phyloP scores from a whole-genome alignment of 1,140 invertebrate genomes.

The Hestina assimilis region DNA sequence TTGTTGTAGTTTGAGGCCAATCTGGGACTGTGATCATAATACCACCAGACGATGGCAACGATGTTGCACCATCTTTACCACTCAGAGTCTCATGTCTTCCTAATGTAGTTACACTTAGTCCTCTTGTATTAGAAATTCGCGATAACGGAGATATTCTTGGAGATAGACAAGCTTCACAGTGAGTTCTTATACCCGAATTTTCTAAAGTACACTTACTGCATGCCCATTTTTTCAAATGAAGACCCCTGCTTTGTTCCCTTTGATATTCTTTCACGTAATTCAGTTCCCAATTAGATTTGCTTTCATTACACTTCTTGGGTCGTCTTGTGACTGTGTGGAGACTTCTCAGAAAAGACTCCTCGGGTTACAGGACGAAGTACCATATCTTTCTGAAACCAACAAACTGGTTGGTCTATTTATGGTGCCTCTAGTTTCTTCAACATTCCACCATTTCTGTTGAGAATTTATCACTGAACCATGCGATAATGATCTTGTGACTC shows the following conservation, averaged over 20 bases:
- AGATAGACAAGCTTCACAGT: conserved; percentile 83
- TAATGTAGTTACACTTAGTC: conserved; percentile 69
- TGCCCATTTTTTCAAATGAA: conserved; percentile 81
- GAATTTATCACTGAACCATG: conserved; percentile 73
- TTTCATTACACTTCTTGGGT: conserved; percentile 64
- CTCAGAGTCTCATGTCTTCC: conserved; percentile 64
- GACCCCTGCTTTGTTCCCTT: conserved; percentile 60
- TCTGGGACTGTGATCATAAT: conserved; percentile 73
- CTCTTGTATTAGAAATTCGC: conserved; percentile 62
- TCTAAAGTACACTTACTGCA: conserved; percentile 87
- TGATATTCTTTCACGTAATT: conserved; percentile 73
- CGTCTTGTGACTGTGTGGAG: conserved; percentile 67
- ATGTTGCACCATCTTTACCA: conserved; percentile 62
- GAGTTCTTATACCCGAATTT: conserved; percentile 82
- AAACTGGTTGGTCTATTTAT: conserved; percentile 67
- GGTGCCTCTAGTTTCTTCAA: conserved; percentile 55
- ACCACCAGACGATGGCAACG: conserved; percentile 62
- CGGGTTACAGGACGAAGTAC: conserved; percentile 49
- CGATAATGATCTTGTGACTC: conserved; percentile 71
- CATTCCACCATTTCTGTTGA: conserved; percentile 66
- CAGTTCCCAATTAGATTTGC: conserved; percentile 73
- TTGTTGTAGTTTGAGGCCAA: conserved; percentile 67
- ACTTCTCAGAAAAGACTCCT: conserved; percentile 67
- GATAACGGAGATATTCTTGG: conserved; percentile 61
- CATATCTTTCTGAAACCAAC: conserved; percentile 68